Conservation (phyloP, 2,888 invertebrate species). For the Tetanocera ferruginea region DNA sequence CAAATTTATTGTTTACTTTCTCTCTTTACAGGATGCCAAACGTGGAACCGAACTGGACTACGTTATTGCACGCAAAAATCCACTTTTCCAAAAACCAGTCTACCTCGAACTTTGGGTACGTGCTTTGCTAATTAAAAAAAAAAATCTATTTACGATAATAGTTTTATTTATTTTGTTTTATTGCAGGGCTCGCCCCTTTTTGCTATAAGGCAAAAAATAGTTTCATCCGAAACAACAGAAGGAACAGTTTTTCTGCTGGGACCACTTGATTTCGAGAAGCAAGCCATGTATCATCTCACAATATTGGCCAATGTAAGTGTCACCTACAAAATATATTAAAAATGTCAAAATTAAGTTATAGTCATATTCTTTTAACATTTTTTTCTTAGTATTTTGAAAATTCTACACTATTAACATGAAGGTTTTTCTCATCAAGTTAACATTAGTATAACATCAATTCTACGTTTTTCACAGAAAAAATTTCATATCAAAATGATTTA, state of each 20-base stretch:
- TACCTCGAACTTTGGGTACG: conserved; percentile 87
- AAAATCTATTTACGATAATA: not conserved
- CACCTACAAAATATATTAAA: no score
- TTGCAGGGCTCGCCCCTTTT: conserved; percentile 81
- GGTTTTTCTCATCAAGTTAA: no score
- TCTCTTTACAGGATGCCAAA: conserved; percentile 77
- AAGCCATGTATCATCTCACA: conserved; percentile 89
- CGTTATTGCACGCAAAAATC: conserved; percentile 85
- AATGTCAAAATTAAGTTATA: no score
- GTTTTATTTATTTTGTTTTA: conserved; percentile 16
- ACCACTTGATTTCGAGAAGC: conserved; percentile 88
- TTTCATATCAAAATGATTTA: no score
- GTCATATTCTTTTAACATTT: no score
- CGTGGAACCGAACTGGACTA: conserved; percentile 86
- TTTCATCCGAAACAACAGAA: conserved; percentile 82
- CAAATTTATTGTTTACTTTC: not conserved
- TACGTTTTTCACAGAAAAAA: no score
- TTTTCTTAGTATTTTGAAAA: no score
- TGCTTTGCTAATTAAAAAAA: conserved; percentile 39
- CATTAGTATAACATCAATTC: no score
- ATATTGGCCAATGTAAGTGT: conserved; percentile 87
- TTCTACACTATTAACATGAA: no score
- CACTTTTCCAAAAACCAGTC: conserved; percentile 81
- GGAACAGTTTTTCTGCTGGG: conserved; percentile 84
- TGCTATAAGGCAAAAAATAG: conserved; percentile 82